Base-by-base conservation (phyloP, 2,113 vertebrate genomes). In the Gambusia affinis region DNA sequence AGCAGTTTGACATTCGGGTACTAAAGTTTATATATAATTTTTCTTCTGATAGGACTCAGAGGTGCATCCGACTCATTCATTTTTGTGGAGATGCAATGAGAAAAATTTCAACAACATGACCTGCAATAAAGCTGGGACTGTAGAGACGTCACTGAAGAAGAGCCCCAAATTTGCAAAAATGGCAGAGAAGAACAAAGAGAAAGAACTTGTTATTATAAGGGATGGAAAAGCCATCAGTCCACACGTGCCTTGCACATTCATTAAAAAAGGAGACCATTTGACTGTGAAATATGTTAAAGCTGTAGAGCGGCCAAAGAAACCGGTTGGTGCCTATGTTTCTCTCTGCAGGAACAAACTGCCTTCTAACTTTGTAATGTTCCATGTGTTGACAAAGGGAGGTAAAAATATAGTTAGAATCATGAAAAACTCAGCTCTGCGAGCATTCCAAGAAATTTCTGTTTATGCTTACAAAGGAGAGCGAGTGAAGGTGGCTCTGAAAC, bases 151-250 rank as follows among this genome's bases (percentile, higher is more conserved):
- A 2, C 70, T 88, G 72, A 75, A 15, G 51, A 76, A 0, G 15
- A 90, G 72, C 62, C 0, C 0, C 4, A 2, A 27, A 4, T 90
- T 86, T 51, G 76, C 0, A 12, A 0, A 8, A 39, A 1, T 3
- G 7, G 70, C 12, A 51, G 4, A 4, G 35, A 82, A 72, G 10
- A 66, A 80, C 8, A 5, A 42, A 12, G 4, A 0, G 28, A 84
- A 81, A 67, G 84, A 90, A 37, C 83, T 90, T 67, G 63, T 90
- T 33, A 47, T 90, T 39, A 0, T 75, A 4, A 76, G 8, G 73
- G n/a, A 6, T 15, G 72, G 81, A 2, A 88, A 11, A 74, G 83
- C 44, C 0, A 74, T 88, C 0, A 1, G 60, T 67, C 31, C 77
- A 63, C 79, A 88, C 60, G 86, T 72, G 62, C 85, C 85, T 0